Percentiles rank a stretch among this genome's conserved stretches.
Evolutionary conservation across 1,140 invertebrate species (phyloP).

Genomic region (Elymnias hypermnestra): DNA sequence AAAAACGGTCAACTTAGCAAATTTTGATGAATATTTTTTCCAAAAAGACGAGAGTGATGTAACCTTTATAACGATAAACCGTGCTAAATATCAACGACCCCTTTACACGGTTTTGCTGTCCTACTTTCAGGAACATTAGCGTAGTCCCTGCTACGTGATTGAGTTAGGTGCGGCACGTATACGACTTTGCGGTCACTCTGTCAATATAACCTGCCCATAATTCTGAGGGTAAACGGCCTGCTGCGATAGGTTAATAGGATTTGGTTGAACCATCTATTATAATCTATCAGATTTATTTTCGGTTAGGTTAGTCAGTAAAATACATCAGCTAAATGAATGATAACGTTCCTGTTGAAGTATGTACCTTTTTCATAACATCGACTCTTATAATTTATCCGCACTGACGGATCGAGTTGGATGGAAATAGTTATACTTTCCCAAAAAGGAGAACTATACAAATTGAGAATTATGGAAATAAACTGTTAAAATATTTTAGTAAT

Average conservation of each 20-base stretch:
- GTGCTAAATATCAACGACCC: slow-evolving; percentile 14
- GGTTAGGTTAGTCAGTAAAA: slow-evolving; percentile 6
- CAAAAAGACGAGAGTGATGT: neutral
- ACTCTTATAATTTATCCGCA: slow-evolving; percentile 1
- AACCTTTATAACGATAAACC: neutral
- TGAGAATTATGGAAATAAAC: no score
- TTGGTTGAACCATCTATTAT: slow-evolving; percentile 23
- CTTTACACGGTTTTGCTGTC: slow-evolving; percentile 29
- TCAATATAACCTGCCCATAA: slow-evolving; percentile 31
- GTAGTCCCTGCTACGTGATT: slow-evolving; percentile 37
- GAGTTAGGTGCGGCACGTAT: slow-evolving; percentile 49
- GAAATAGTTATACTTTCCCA: slow-evolving; percentile 1
- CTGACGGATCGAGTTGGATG: slow-evolving; percentile 2
- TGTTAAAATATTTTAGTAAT: no score
- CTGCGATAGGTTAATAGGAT: slow-evolving; percentile 23
- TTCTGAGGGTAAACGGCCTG: slow-evolving; percentile 15
- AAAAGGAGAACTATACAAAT: no score
- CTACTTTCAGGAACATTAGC: slow-evolving; percentile 45
- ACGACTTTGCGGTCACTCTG: slow-evolving; percentile 34
- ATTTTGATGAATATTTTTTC: no score
- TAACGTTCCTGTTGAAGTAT: slow-evolving; percentile 5
- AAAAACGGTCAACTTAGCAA: no score
- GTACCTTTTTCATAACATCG: slow-evolving; percentile 8
- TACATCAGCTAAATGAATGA: slow-evolving; percentile 14
- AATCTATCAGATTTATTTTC: slow-evolving; percentile 21